Base-by-base conservation (phyloP, 2,888 invertebrate genomes). In the Apamea anceps region DNA sequence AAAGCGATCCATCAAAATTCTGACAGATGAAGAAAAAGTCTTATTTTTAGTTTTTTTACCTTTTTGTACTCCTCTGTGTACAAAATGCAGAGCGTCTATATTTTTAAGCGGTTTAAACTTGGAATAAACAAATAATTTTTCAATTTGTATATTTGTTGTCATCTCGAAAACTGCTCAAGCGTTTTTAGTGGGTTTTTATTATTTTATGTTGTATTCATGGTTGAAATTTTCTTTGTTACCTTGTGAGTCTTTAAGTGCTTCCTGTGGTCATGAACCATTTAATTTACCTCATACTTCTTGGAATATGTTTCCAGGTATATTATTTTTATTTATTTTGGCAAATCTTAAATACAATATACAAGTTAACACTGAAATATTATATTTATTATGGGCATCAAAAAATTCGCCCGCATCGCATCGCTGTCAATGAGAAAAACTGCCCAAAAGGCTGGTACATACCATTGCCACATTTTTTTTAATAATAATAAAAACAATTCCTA, bases 1-100 rank as follows among this genome's bases (percentile, higher is more conserved):
- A 94, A 91, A 93, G 91, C 92, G 94, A 96, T 96, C 96, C 95
- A 95, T 96, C 96, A 96, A 84, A 85, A 95, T 89, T 94, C 83
- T 95, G 96, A 96, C 96, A 95, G 96, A 90, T 87, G 91, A 73
- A 92, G 91, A 94, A 93, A 93, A 93, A 92, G 91, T 91, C 83
- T 82, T 72, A 48, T 82, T 80, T 87, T 89, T 32, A 12, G 6
- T n/a, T n/a, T 60, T 57, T 70, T 88, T 89, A 88, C 88, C 90
- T 91, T 90, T 91, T 92, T 86, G 81, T 82, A 83, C 88, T 87
- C 90, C 88, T 87, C 90, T 91, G 85, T 86, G 87, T 89, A 88
- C 89, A 82, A 82, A 70, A 85, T 84, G 72, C 82, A 86, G 84
- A 75, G 65, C 77, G 74, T 81, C 79, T 85, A 82, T 84, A 89